Base-by-base conservation (phyloP, 2,888 invertebrate genomes). In the Drosophila quinaria region DNA sequence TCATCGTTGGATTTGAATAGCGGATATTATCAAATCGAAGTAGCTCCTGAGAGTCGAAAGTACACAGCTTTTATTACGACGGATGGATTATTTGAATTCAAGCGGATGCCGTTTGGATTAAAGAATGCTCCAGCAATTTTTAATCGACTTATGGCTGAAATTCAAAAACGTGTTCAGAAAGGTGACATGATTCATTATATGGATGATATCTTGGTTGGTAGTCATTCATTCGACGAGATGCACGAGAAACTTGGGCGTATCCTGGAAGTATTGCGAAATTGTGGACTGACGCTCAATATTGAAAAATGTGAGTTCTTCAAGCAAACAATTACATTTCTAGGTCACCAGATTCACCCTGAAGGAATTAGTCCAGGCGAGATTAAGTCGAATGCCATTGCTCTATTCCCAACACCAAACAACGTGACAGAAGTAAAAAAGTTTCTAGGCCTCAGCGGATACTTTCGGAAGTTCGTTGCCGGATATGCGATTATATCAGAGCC, bases 21-120 rank as follows among this genome's bases (percentile, higher is more conserved):
- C 39, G 25, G 37, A 8, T 52, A 41, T 15, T 52, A 39, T 9
- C 54, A 54, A 31, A 50, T 50, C 6, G 19, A 51, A 29, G 15
- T 58, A 41, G 33, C 31, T 19, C 29, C 41, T 5, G 37, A 54
- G 11, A 42, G 49, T 41, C 9, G 42, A 11, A 61, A 49, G 29
- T 47, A 49, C 33, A 71, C 63, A 9, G 63, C 72, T 0, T 74
- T 74, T 10, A 55, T 64, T 19, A 75, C 67, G 1, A 68, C 56
- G 0, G 72, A 73, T n/a, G 75, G 72, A 2, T n/a, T 69, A 5
- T 68, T 61, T 13, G 68, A 76, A 41, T 78, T 75, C 42, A 71
- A 70, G 22, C 49, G 65, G 5, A 69, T 80, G 63, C 67, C 72
- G 3, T 67, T 9, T 47, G 25, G 47, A 25, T 11, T 49, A 1